Base-by-base conservation (phyloP, 2,113 vertebrate species). In the Spheniscus mendiculus region DNA sequence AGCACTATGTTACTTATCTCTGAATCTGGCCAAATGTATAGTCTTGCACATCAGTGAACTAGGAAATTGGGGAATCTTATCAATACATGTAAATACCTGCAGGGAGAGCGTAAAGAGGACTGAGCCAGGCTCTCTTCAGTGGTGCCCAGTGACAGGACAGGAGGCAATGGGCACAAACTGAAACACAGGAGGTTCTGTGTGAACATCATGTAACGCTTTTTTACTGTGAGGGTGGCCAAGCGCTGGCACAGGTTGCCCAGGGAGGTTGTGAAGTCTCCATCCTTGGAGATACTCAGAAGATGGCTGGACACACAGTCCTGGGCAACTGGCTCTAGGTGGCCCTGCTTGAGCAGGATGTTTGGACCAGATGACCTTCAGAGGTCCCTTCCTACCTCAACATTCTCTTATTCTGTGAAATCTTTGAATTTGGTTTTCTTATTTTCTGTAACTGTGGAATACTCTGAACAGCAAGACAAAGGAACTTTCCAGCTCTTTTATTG, bases 261-360 rank as follows among this genome's bases (percentile, higher is more conserved):
- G 32, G 30, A 50, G 19, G 9, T 20, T 84, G 26, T 79, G 30
- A 6, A 42, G n/a, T 74, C 47, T 62, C n/a, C 9, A 7, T 53
- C 15, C n/a, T 26, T 85, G 47, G 47, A 78, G 40, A 38, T 73
- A 30, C 1, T 53, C 29, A 66, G 65, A 61, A 65, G 49, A 4
- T 3, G 2, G 15, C 30, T 70, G 36, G 13, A 36, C 12, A 34
- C 3, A 3, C 0, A 0, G 20, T 42, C 2, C 4, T 80, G n/a
- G 32, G 12, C 13, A 42, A 4, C 12, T 0, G 1, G 4, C 3
- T 55, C 6, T 38, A 20, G 12, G 4, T 81, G 19, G 12, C 15
- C 20, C 34, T 87, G 26, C 29, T 6, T 62, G 10, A 92, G 42
- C 30, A 47, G 32, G 13, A 50, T 2, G 2, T 23, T 50, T 83